Evolutionary conservation across 2,113 vertebrate species (phyloP), one percentile per base, ranked within the genome.

Genomic region (Rafetus swinhoei): DNA sequence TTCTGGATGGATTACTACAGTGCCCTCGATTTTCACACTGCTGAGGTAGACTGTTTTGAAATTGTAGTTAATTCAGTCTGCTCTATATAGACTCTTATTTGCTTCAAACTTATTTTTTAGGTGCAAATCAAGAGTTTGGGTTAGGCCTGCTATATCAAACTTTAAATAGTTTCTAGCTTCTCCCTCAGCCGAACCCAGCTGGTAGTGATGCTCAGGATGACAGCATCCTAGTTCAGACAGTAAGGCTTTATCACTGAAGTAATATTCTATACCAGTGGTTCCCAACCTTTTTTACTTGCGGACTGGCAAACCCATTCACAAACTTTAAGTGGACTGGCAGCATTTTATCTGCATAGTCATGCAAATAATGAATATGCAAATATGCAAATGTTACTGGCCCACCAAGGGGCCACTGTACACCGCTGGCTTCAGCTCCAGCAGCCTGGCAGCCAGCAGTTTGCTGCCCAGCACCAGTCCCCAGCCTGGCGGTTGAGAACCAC

Each of bases 1-100:
- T 4, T 82, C 7, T 52, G 10, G 1, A 0, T 81, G 50, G 7
- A 6, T 92, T 86, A 45, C 52, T n/a, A 2, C 1, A 11, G 0
- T 79, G 50, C 52, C 25, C 82, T 72, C n/a, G 45, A 45, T n/a
- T 9, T 74, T 91, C 52, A 57, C 1, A 0, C 1, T 4, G 5
- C 77, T 16, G 87, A 80, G 4, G 56, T 81, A 65, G 45, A 56
- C 1, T 1, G 8, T 52, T 90, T 80, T 79, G 2, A 84, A 39
- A 77, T 84, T 89, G 87, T 21, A 59, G 5, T 56, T 25, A 22
- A 77, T 77, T 10, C 82, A 82, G 35, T 45, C 45, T 45, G 45
- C 45, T 45, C 45, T 45, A 45, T 45, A 45, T 45, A 45, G 45
- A 60, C 14, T 89, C 82, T 95, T 6, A 81, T 7, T 79, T 4